Percentiles rank a stretch among this genome's conserved stretches.
Evolutionary conservation across 2,888 invertebrate genomes (phyloP).

Genomic region (Malachius bipustulatus): DNA sequence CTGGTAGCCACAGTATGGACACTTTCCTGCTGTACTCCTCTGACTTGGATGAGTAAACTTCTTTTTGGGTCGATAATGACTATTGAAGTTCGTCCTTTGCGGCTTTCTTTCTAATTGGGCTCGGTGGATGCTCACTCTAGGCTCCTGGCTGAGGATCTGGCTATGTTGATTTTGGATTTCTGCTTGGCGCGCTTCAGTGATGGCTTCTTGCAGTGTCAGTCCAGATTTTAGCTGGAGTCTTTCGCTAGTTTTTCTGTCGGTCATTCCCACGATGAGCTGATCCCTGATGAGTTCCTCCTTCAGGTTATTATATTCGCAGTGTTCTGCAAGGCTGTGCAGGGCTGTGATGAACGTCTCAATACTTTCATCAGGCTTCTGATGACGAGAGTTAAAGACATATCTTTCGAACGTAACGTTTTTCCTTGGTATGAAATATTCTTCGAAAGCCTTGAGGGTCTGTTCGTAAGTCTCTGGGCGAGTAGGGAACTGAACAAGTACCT

Average conservation of each 20-base stretch:
- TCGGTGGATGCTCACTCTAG: no score
- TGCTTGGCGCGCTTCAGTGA: conserved; percentile 4
- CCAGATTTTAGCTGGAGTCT: conserved; percentile 16
- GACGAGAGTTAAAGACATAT: conserved; percentile 18
- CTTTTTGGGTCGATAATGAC: conserved; percentile 1
- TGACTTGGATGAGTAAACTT: background rate
- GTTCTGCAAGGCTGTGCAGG: conserved; percentile 19
- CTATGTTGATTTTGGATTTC: conserved; percentile 5
- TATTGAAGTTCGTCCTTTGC: no score
- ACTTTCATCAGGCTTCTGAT: conserved; percentile 16
- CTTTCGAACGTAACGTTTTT: conserved; percentile 19
- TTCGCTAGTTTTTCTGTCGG: conserved; percentile 18
- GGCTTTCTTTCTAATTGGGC: background rate
- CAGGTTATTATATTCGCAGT: conserved; percentile 20
- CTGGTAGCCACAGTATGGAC: background rate
- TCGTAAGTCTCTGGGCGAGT: conserved; percentile 4
- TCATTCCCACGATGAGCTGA: conserved; percentile 21
- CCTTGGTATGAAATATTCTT: conserved; percentile 16
- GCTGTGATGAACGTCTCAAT: conserved; percentile 18
- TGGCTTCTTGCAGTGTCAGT: conserved; percentile 2
- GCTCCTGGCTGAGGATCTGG: background rate
- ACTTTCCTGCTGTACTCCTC: background rate
- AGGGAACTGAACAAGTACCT: conserved; percentile 7
- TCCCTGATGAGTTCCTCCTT: conserved; percentile 22
- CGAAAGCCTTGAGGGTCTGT: conserved; percentile 12